phyloP scores from a whole-genome alignment of 2,797 vertebrate species.

The Heliangelus exortis region DNA sequence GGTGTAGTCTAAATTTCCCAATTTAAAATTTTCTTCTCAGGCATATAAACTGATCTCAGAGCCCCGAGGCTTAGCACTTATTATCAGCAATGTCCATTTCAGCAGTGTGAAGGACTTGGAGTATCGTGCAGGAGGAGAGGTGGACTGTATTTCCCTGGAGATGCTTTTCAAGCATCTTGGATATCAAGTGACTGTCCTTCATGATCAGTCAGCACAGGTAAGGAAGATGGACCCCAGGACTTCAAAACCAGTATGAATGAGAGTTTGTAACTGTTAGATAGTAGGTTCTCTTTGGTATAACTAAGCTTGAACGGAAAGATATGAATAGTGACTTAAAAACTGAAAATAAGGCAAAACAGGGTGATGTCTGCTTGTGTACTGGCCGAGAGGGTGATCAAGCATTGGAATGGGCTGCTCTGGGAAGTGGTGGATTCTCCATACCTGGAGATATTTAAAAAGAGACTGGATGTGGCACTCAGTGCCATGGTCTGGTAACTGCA shows the following conservation, averaged over 20 bases:
- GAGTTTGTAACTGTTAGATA: neutral
- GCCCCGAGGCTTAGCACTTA: conserved; percentile 89
- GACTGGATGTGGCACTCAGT: no score
- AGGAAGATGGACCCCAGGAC: neutral
- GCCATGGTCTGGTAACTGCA: no score
- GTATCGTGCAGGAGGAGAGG: conserved; percentile 89
- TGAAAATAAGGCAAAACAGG: neutral
- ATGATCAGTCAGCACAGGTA: conserved; percentile 89
- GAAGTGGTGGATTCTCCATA: no score
- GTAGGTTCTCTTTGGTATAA: neutral
- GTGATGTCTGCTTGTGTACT: neutral
- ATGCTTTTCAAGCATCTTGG: conserved; percentile 89
- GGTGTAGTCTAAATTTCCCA: neutral
- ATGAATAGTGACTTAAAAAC: neutral
- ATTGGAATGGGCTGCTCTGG: no score
- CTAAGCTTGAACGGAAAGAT: neutral
- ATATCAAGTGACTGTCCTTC: conserved; percentile 82
- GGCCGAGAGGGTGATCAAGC: no score
- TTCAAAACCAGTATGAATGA: neutral
- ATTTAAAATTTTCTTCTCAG: conserved; percentile 71
- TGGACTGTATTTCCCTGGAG: conserved; percentile 88
- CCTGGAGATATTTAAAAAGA: no score
- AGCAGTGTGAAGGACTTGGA: conserved; percentile 85
- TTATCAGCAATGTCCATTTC: conserved; percentile 93
- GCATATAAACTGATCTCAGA: conserved; percentile 89